A percentile compares a stretch with the other conserved stretches of the same genome.
These are phyloP conservation scores for Eurois occulta DNA, from an alignment of 2,888 invertebrate species.

Conservation along the genomic window DNA sequence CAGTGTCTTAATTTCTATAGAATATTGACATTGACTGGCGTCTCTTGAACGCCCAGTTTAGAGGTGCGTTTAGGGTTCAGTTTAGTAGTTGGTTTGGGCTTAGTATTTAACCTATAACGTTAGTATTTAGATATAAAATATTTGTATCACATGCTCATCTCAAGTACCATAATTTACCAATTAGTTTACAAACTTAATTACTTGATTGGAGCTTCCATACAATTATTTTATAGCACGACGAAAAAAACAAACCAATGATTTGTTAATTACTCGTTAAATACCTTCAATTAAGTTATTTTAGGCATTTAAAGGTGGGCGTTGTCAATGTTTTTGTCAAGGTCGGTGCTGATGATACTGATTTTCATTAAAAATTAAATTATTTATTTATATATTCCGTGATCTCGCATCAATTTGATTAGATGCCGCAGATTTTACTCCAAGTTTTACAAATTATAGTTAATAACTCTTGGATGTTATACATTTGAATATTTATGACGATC, in stretches of 20 bases:
- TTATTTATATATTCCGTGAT: constrained; percentile 54
- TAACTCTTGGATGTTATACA: constrained; percentile 23
- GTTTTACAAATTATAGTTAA: constrained; percentile 47
- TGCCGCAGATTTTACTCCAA: constrained; percentile 28
- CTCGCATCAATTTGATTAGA: constrained; percentile 44
- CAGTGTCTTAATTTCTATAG: background rate
- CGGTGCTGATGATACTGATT: constrained; percentile 26
- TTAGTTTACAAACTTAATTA: constrained; percentile 16
- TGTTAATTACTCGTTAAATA: constrained; percentile 16
- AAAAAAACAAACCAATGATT: constrained; percentile 12
- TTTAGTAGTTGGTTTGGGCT: background rate
- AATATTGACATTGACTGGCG: background rate
- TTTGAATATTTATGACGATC: constrained; percentile 42
- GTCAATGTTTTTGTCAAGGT: constrained; percentile 59
- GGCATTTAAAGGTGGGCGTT: constrained; percentile 10
- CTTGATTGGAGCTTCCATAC: constrained; percentile 39
- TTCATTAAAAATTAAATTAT: constrained; percentile 23
- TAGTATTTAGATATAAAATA: background rate
- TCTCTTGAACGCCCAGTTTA: background rate
- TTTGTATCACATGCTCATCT: background rate
- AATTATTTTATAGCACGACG: constrained; percentile 11
- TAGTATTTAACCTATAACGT: background rate
- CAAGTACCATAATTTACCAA: background rate
- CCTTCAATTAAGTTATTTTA: constrained; percentile 19
- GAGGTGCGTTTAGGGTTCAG: background rate